Percentiles rank a stretch among this genome's conserved stretches.
These are phyloP conservation scores for Dinocampus coccinellae DNA, from an alignment of 2,888 invertebrate species.

Conservation along the genomic window DNA sequence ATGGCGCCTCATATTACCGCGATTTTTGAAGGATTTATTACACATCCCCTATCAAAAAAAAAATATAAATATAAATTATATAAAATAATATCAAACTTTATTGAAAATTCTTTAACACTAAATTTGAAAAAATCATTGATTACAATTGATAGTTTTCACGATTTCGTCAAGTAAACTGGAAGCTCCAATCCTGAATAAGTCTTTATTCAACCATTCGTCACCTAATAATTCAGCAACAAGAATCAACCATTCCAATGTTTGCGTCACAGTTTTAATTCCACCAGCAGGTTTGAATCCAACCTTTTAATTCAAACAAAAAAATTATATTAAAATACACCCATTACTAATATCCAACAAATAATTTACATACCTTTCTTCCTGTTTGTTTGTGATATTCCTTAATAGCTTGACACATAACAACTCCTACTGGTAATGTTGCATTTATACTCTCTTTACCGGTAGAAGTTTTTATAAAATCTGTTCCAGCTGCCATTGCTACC, in stretches of 20 bases:
- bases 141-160: slow-evolving; percentile 56
- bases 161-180: slow-evolving; percentile 90
- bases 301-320: slow-evolving; percentile 69
- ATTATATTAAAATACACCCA: slow-evolving; percentile 12
- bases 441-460: slow-evolving; percentile 97
- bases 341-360: not conserved
- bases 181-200: slow-evolving; percentile 94
- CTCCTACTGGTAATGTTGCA: slow-evolving; percentile 90
- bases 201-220: slow-evolving; percentile 83
- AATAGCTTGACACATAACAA: slow-evolving; percentile 96
- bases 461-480: slow-evolving; percentile 98
- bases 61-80: slow-evolving; percentile 8
- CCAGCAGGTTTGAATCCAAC: slow-evolving; percentile 99
- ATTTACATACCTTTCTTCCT: slow-evolving; percentile 74
- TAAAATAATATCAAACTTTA: slow-evolving; percentile 13
- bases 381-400: slow-evolving; percentile 80
- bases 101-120: not conserved
- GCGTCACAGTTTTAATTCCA: slow-evolving; percentile 87
- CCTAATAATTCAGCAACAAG: slow-evolving; percentile 89
- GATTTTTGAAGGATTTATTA: too few relatives aligned
- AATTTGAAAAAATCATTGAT: not conserved
- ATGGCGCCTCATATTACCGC: too few relatives aligned
- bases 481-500: slow-evolving; percentile 94
- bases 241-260: slow-evolving; percentile 89
- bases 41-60: too few relatives aligned